Conservation (phyloP, 2,113 vertebrate genomes). For the Aegithalos caudatus region DNA sequence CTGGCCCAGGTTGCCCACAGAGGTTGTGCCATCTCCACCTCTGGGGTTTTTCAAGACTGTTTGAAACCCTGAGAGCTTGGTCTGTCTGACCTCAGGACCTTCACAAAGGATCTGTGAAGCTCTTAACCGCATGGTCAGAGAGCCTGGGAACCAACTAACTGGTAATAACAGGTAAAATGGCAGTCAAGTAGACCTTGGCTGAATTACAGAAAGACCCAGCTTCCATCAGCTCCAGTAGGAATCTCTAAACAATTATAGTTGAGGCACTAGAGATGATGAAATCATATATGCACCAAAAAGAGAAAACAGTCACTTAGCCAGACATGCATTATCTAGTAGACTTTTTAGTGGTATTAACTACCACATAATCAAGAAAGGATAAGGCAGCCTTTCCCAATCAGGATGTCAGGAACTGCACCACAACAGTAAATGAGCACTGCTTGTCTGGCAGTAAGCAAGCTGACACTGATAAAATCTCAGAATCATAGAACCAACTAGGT, state of each 20-base stretch:
- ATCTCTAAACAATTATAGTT: not conserved
- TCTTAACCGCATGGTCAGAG: not conserved
- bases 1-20: not conserved
- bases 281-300: not conserved
- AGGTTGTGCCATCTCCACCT: not conserved
- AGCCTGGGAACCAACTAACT: not conserved
- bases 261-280: not conserved
- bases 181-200: not conserved
- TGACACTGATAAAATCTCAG: not conserved
- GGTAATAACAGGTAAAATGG: not conserved
- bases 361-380: not conserved
- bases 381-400: not conserved
- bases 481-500: not conserved
- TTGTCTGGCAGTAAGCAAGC: not conserved
- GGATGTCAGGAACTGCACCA: not conserved
- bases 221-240: not conserved
- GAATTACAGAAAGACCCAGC: not conserved
- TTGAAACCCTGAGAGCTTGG: not conserved
- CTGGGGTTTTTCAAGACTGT: not conserved
- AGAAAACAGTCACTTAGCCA: not conserved
- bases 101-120: not conserved
- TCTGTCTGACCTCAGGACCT: not conserved
- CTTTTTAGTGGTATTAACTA: not conserved
- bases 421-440: not conserved
- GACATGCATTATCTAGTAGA: not conserved